phyloP scores from a whole-genome alignment of 37 sponge, comb jelly and placozoan species.

The Aplysina aerophoba region DNA sequence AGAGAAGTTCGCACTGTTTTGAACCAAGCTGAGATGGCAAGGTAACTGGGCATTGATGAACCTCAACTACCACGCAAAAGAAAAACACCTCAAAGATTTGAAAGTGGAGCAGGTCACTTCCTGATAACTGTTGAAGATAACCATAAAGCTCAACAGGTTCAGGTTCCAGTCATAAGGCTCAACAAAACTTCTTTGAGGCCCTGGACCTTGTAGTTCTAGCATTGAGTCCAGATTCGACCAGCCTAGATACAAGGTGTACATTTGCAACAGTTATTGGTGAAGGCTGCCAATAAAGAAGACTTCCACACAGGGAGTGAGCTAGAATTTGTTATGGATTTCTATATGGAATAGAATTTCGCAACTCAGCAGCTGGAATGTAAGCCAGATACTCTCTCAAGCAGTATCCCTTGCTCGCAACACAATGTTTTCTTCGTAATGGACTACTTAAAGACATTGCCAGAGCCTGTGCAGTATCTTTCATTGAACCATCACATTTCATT shows the following conservation, averaged over 20 bases:
- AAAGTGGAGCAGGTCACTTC: neutral
- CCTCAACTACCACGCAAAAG: constrained; percentile 27
- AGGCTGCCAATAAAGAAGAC: constrained; percentile 15
- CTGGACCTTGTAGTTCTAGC: constrained; percentile 7
- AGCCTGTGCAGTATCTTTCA: no score
- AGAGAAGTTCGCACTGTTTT: constrained; percentile 3
- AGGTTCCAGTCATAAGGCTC: no score
- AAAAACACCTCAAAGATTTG: constrained; percentile 4
- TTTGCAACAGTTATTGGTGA: constrained; percentile 34
- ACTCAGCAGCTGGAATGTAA: no score
- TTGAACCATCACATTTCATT: no score
- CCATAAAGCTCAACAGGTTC: no score
- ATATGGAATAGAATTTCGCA: constrained; percentile 30
- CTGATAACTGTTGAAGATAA: neutral
- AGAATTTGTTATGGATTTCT: constrained; percentile 29
- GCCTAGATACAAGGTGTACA: constrained; percentile 34
- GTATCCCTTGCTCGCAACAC: no score
- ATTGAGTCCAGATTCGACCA: constrained; percentile 14
- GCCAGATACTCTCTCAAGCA: no score
- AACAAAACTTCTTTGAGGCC: constrained; percentile 16
- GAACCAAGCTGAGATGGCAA: constrained; percentile 15
- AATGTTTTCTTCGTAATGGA: no score
- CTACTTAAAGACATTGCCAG: no score
- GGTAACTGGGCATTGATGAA: constrained; percentile 6
- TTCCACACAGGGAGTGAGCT: neutral